Conservation (phyloP, 2,888 invertebrate genomes). For the Lasius fuliginosus region DNA sequence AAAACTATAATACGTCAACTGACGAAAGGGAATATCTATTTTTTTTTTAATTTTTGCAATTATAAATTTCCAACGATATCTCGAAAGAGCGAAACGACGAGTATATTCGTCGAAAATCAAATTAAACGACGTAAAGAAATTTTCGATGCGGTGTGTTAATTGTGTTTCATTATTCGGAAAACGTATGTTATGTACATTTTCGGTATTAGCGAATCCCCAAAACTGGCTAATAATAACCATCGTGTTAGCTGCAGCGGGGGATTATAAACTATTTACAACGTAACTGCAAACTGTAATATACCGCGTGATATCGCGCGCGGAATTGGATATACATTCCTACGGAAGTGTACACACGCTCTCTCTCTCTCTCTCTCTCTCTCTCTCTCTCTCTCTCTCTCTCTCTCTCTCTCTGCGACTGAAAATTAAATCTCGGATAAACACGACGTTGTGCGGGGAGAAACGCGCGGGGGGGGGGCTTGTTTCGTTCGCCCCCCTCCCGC, state of each 20-base stretch:
- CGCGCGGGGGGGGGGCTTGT: not conserved
- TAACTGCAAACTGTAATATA: conserved; percentile 50
- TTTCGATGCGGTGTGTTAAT: not conserved
- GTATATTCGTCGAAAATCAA: not conserved
- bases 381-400: not conserved
- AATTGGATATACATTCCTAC: conserved; percentile 51
- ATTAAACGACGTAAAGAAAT: not conserved
- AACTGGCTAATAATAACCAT: conserved; percentile 40
- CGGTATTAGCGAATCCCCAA: not conserved
- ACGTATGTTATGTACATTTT: not conserved
- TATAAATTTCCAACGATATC: not conserved
- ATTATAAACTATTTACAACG: conserved; percentile 55
- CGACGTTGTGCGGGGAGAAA: conserved; percentile 4
- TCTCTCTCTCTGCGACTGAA: conserved; percentile 13
- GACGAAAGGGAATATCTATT: not conserved
- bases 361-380: no score
- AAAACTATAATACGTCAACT: not conserved
- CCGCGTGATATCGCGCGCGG: conserved; percentile 27
- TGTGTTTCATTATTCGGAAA: not conserved
- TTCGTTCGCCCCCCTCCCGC: not conserved
- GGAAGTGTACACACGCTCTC: conserved; percentile 30
- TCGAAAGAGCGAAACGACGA: not conserved
- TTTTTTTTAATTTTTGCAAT: not conserved
- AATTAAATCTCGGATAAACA: conserved; percentile 56
- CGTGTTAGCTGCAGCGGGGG: conserved; percentile 10